Evolutionary conservation across 2,888 invertebrate genomes (phyloP), one percentile per base, ranked within the genome.

Genomic region (Trisateles emortualis): DNA sequence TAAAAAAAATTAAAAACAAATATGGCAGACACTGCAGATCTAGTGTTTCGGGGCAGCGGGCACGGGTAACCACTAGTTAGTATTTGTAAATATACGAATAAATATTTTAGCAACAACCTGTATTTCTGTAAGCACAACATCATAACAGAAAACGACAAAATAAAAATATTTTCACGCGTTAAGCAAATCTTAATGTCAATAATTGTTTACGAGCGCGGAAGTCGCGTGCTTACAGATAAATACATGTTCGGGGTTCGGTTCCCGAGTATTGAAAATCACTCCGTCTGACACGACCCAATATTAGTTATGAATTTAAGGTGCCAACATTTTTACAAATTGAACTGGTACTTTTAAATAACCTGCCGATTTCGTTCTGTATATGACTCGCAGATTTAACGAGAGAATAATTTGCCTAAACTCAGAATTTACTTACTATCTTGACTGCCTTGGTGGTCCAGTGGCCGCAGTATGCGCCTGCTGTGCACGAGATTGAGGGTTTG

Each of bases 211-310:
- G 51, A 59, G 70, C 64, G 64, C 76, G 79, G 83, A 80, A 82
- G 85, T 86, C 86, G 88, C 88, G 87, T 88, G 87, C 86, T 76
- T 60, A 54, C 57, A 52, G 41, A 44, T 72, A 71, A 71, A 56
- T 79, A 84, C 79, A 67, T 63, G 74, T 70, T 64, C 74, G 64
- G 41, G 74, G 71, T 76, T 82, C 74, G 66, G 73, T 64, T 74
- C 78, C 66, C 68, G 78, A 51, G 68, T 72, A 69, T 75, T 55
- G 64, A 51, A 64, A 74, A 67, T 66, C 63, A 63, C 26, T 42
- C 51, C 52, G 51, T 39, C 42, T 59, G 68, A 71, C 77, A 62
- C 60, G 69, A 70, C 59, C 48, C 52, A 63, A 71, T 65, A 61
- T 63, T 64, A 58, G 65, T 78, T 76, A 66, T 73, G 64, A 73